A percentile compares a stretch with the other conserved stretches of the same genome.
Conservation (phyloP, 2,797 vertebrate genomes). For the Spinus pinus region DNA sequence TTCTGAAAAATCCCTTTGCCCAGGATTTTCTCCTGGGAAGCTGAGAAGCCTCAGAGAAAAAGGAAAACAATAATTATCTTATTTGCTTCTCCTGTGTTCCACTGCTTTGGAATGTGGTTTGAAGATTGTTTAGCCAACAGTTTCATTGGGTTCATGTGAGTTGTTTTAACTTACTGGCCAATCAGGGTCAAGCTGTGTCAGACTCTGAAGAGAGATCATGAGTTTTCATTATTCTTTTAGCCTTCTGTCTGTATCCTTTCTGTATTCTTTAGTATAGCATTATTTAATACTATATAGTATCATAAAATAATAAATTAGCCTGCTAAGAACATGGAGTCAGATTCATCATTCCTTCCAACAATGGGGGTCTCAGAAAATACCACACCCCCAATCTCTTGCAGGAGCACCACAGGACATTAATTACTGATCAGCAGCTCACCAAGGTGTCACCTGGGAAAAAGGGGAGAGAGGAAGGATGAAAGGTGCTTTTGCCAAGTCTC, state of each 20-base stretch:
- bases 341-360: not conserved
- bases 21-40: not conserved
- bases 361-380: not conserved
- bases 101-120: not conserved
- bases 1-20: not conserved
- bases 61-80: not conserved
- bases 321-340: not conserved
- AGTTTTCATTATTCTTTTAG: not conserved
- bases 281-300: not conserved
- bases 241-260: not conserved
- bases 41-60: not conserved
- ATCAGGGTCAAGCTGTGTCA: not conserved
- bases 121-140: not conserved
- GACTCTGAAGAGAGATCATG: not conserved
- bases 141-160: not conserved
- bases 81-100: not conserved
- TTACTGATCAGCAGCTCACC: not conserved
- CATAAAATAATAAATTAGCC: not conserved
- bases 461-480: not conserved
- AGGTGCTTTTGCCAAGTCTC: not conserved
- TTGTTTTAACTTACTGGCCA: not conserved
- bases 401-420: not conserved
- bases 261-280: not conserved
- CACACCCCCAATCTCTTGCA: not conserved
- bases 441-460: not conserved